These are phyloP conservation scores for Melieria crassipennis DNA, from an alignment of 2,888 invertebrate species.

Conservation along the genomic window DNA sequence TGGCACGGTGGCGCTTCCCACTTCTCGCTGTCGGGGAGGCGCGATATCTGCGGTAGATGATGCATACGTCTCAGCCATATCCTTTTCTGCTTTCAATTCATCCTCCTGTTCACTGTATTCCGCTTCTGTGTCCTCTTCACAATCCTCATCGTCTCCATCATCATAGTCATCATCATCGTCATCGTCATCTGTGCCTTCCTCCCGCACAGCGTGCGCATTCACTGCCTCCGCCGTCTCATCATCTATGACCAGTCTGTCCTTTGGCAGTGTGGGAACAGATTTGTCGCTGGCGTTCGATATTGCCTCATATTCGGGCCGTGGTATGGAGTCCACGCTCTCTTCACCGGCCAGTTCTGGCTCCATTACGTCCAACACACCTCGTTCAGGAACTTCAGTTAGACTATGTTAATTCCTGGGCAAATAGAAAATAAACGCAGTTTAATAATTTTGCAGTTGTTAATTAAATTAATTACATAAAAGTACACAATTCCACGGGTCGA, in stretches of 20 bases:
- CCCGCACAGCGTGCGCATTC: conserved; percentile 25
- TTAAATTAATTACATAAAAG: too few species aligned
- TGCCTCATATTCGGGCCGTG: conserved; percentile 55
- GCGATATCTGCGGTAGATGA: not conserved
- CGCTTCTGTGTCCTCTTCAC: conserved; percentile 18
- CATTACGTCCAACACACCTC: not conserved
- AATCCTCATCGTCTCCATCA: conserved; percentile 21
- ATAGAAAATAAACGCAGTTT: too few species aligned
- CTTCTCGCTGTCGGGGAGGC: not conserved
- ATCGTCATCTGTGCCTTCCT: not conserved
- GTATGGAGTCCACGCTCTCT: conserved; percentile 56
- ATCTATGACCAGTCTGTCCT: not conserved
- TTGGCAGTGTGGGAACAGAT: not conserved
- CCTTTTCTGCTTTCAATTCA: conserved; percentile 10
- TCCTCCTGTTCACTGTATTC: conserved; percentile 5
- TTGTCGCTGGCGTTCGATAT: conserved; percentile 46
- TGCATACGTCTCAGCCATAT: too few species aligned
- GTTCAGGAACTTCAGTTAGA: too few species aligned
- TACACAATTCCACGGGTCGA: too few species aligned
- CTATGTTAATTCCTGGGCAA: too few species aligned
- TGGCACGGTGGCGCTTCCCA: not conserved
- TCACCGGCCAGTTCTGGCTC: conserved; percentile 35
- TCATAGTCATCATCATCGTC: conserved; percentile 15
- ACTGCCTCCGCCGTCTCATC: not conserved
- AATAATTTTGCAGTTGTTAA: too few species aligned